These are phyloP conservation scores for Acipenser ruthenus DNA, from an alignment of 2,797 vertebrate species.

Conservation along the genomic window DNA sequence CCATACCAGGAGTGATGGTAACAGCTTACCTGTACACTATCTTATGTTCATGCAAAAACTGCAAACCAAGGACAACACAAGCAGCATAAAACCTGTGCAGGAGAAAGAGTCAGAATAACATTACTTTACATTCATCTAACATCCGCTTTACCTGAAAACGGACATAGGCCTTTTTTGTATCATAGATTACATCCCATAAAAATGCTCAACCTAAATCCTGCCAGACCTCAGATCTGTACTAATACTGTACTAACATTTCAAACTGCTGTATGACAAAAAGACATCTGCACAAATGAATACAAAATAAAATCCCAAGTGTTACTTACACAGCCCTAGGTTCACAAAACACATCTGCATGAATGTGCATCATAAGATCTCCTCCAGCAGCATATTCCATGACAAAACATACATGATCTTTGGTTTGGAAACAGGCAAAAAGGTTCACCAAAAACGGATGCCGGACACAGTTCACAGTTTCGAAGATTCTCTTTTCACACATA, in stretches of 20 bases:
- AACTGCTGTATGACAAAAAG: background rate
- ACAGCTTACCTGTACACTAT: slow-evolving; percentile 92
- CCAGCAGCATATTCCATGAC: slow-evolving; percentile 98
- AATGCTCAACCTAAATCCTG: no score
- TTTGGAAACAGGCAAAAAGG: slow-evolving; percentile 98
- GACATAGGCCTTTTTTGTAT: no score
- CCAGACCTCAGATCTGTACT: no score
- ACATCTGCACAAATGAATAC: background rate
- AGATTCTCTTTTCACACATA: slow-evolving; percentile 98
- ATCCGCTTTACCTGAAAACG: no score
- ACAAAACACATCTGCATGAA: slow-evolving; percentile 94
- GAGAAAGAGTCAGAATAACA: slow-evolving; percentile 9
- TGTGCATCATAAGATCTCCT: slow-evolving; percentile 99
- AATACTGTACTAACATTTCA: no score
- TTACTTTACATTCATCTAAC: slow-evolving; percentile 6
- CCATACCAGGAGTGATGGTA: background rate
- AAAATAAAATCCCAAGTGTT: slow-evolving; percentile 1
- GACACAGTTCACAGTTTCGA: slow-evolving; percentile 96
- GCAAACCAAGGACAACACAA: slow-evolving; percentile 90
- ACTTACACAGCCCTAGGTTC: slow-evolving; percentile 94
- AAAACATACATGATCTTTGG: slow-evolving; percentile 94
- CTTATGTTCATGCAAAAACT: slow-evolving; percentile 96
- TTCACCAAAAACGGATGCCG: slow-evolving; percentile 98
- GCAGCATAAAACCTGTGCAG: slow-evolving; percentile 87
- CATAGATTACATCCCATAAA: no score